phyloP scores from a whole-genome alignment of 2,797 vertebrate species.

The Craterocephalus amniculus region DNA sequence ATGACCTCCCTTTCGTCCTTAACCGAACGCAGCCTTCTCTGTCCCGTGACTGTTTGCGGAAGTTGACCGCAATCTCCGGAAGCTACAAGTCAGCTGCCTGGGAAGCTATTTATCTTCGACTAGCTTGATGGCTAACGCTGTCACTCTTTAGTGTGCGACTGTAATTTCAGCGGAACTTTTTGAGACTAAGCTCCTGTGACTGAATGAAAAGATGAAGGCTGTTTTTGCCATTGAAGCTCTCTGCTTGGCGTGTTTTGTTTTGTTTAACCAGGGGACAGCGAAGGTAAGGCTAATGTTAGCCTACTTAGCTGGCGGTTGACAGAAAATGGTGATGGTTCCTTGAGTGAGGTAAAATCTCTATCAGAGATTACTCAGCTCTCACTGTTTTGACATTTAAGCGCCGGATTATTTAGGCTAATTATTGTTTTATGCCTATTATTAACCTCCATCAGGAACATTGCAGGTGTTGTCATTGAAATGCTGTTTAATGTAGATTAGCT shows the following conservation, averaged over 20 bases:
- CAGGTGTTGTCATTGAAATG: neutral
- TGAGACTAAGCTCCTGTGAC: neutral
- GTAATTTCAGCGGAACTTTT: neutral
- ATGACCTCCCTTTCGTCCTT: too few species aligned
- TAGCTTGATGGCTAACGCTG: conserved; percentile 44
- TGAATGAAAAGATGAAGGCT: conserved; percentile 64
- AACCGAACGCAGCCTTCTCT: neutral
- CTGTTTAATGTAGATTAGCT: neutral
- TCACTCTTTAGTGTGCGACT: neutral
- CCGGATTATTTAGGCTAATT: neutral
- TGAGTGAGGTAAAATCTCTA: neutral
- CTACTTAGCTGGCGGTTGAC: conserved; percentile 12
- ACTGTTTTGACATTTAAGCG: neutral
- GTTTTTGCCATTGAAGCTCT: conserved; percentile 38
- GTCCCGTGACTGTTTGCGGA: conserved; percentile 14
- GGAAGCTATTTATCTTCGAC: conserved; percentile 50
- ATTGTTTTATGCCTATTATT: neutral
- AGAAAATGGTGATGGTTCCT: conserved; percentile 12
- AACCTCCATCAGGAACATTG: neutral
- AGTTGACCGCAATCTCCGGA: conserved; percentile 47
- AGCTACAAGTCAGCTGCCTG: conserved; percentile 69
- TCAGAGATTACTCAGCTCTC: fast-evolving
- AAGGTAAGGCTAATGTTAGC: conserved; percentile 77
- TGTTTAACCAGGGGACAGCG: conserved; percentile 69
- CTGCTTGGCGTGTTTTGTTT: conserved; percentile 62